Evolutionary conservation across 1,140 invertebrate species (phyloP).

Genomic region (Diuraphis noxia): DNA sequence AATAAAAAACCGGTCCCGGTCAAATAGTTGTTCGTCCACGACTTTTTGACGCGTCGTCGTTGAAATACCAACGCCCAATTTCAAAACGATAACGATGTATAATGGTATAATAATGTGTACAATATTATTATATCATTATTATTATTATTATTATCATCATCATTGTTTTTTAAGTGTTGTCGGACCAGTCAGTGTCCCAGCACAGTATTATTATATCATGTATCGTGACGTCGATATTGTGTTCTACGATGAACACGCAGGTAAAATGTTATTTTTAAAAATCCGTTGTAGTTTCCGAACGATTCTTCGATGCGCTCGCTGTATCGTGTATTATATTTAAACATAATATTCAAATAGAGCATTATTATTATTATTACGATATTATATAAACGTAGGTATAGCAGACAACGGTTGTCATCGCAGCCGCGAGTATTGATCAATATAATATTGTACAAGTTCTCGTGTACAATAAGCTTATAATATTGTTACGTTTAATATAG

Average conservation of each 20-base stretch:
- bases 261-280: background rate
- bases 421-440: background rate
- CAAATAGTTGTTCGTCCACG: background rate
- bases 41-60: background rate
- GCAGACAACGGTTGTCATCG: background rate
- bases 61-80: background rate
- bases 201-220: background rate
- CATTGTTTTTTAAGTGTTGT: background rate
- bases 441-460: background rate
- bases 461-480: background rate
- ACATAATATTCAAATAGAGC: background rate
- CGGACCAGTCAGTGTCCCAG: background rate
- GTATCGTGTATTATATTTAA: background rate
- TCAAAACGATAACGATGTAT: background rate
- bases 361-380: background rate
- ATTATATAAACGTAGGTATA: background rate
- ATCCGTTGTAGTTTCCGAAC: background rate
- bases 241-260: too few species aligned
- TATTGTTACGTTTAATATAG: background rate
- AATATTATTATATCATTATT: background rate
- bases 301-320: background rate
- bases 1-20: background rate
- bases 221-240: background rate
- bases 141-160: background rate
- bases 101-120: background rate